Base-by-base conservation (phyloP, 2,888 invertebrate genomes). In the Lymantria dispar region DNA sequence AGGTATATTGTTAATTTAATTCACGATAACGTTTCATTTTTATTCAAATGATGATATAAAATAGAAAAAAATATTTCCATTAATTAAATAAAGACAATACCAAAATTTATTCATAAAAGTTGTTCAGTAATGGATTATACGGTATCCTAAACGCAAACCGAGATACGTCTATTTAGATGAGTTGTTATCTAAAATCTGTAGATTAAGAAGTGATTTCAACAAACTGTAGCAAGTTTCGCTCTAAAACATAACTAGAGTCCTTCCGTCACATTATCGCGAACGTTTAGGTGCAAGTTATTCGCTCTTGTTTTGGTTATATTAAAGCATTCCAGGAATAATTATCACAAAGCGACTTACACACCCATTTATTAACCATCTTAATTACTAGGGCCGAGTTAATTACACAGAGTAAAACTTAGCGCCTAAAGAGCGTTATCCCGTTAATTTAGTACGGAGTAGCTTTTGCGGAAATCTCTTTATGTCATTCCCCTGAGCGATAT, bases 361-460 rank as follows among this genome's bases (percentile, higher is more conserved):
- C 80, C 84, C 86, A 87, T 88, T 87, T 87, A 90, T 87, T 85
- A 89, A 87, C 84, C 85, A 87, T 86, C 86, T 87, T 88, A 87
- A 89, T 89, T 87, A 86, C 88, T 81, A 80, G 83, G 87, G 80
- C 85, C 80, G 82, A 88, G 85, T 87, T 88, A 87, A 88, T 89
- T 87, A 87, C 75, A 79, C 69, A 64, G 77, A 78, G 82, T 78
- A 84, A 86, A 88, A 87, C 87, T 89, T 87, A 87, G 72, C 84
- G 80, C 76, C 83, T 84, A 80, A 81, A 83, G 82, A 83, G 81
- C 78, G 75, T 77, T 82, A 87, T 85, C 80, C 85, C 79, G 78
- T 82, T 85, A 85, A 88, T 87, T 87, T 87, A 80, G 74, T 79
- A 75, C 62, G 61, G 72, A 78, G 78, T 72, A 73, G 74, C 69